A percentile compares a stretch with the other conserved stretches of the same genome.
phyloP scores from a whole-genome alignment of 2,797 vertebrate genomes.

The Etheostoma perlongum region DNA sequence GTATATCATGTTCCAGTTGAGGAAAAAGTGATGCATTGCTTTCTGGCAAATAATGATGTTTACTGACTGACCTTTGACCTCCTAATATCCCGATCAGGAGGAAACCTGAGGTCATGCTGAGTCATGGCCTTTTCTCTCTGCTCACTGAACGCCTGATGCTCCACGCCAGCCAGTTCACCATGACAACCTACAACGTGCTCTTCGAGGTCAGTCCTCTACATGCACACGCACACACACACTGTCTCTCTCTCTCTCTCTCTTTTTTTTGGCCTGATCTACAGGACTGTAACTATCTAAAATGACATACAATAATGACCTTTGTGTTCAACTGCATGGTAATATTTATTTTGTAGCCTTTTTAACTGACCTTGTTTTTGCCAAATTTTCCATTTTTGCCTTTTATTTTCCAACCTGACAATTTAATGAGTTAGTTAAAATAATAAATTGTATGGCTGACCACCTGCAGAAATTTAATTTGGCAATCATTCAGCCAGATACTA shows the following conservation, averaged over 20 bases:
- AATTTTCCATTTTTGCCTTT: neutral
- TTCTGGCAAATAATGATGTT: slow-evolving; percentile 24
- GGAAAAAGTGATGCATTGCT: neutral
- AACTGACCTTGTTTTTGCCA: neutral
- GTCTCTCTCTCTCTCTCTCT: too few species aligned
- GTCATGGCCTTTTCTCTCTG: slow-evolving; percentile 95
- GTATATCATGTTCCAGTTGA: neutral
- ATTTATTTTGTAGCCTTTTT: slow-evolving; percentile 1
- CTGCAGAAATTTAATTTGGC: slow-evolving; percentile 35
- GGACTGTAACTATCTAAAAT: neutral
- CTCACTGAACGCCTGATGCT: slow-evolving; percentile 95
- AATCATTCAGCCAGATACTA: slow-evolving; percentile 31
- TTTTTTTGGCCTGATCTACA: too few species aligned
- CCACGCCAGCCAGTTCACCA: slow-evolving; percentile 91
- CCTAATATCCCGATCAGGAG: slow-evolving; percentile 85
- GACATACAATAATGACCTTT: neutral
- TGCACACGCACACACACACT: too few species aligned
- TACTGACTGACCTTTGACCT: slow-evolving; percentile 53
- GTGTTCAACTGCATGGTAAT: neutral
- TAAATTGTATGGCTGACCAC: slow-evolving; percentile 9
- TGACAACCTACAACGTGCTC: slow-evolving; percentile 97
- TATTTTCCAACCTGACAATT: slow-evolving; percentile 9
- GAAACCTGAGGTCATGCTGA: slow-evolving; percentile 97
- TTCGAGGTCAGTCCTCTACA: slow-evolving; percentile 89
- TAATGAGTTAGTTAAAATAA: slow-evolving; percentile 12